Conservation (phyloP, 1,140 invertebrate species). For the Caenorhabditis briggsae region DNA sequence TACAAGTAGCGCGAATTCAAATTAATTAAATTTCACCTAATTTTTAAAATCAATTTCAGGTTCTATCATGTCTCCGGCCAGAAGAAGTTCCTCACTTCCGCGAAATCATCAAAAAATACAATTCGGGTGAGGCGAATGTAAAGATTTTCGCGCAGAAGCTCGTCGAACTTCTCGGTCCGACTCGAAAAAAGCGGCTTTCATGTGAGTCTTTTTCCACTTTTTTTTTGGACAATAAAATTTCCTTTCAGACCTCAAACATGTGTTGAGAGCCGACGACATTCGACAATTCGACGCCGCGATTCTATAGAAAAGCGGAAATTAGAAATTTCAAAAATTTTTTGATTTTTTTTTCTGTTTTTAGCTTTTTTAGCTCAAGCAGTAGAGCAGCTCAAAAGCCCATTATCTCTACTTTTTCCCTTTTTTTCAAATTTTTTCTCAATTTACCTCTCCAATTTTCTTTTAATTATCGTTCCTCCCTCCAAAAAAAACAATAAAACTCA, state of each 20-base stretch:
- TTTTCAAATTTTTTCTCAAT: no score
- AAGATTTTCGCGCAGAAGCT: conserved; percentile 79
- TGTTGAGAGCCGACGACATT: conserved; percentile 35
- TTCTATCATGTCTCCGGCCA: conserved; percentile 77
- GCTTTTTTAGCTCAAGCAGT: no score
- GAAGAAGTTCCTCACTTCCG: conserved; percentile 78
- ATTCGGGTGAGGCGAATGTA: conserved; percentile 76
- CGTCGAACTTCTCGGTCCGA: conserved; percentile 78
- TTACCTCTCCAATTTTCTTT: no score
- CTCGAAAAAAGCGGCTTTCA: conserved; percentile 78
- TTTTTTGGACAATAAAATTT: conserved; percentile 27
- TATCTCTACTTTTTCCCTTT: no score
- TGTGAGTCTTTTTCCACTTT: conserved; percentile 70
- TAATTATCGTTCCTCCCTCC: no score
- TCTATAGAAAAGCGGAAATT: not conserved
- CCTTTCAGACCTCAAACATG: conserved; percentile 49
- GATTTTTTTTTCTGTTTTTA: not conserved
- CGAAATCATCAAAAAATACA: conserved; percentile 75
- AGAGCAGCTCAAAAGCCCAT: no score
- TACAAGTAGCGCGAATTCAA: not conserved
- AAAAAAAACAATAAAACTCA: no score
- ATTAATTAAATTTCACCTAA: not conserved
- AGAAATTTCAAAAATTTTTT: not conserved
- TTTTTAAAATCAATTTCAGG: conserved; percentile 67
- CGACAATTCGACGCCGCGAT: not conserved